Conservation (phyloP, 2,113 vertebrate species). For the Paraplagusia blochii region DNA sequence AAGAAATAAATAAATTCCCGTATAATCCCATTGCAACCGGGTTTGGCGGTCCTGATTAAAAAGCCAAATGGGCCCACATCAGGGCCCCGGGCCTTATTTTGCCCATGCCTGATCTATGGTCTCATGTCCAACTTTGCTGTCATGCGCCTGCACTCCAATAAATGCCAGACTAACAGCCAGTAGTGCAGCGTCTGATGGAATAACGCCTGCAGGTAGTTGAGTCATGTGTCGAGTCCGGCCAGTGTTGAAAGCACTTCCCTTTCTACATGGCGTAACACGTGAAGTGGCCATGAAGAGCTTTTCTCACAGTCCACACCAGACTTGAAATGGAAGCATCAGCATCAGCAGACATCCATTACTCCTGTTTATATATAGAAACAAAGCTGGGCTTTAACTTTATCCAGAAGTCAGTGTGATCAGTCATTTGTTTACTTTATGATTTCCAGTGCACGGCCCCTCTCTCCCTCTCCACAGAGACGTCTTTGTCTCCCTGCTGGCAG, state of each 20-base stretch:
- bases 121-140: neutral
- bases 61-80: too few species aligned
- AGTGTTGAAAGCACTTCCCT: neutral
- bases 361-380: neutral
- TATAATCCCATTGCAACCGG: too few species aligned
- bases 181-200: neutral
- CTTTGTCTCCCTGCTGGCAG: constrained; percentile 49
- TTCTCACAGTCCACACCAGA: too few species aligned
- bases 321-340: too few species aligned
- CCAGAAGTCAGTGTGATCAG: constrained; percentile 9
- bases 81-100: too few species aligned
- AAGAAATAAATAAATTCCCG: too few species aligned
- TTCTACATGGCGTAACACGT: neutral
- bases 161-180: neutral
- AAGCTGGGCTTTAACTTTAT: neutral
- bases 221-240: neutral
- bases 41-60: too few species aligned
- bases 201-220: neutral
- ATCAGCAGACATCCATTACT: neutral
- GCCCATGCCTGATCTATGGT: too few species aligned
- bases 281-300: too few species aligned
- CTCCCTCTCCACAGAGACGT: constrained; percentile 43
- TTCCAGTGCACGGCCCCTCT: constrained; percentile 3
- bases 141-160: neutral
- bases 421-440: constrained; percentile 23